Evolutionary conservation across 1,140 invertebrate species (phyloP).

Genomic region (Tetramorium parvispinum): DNA sequence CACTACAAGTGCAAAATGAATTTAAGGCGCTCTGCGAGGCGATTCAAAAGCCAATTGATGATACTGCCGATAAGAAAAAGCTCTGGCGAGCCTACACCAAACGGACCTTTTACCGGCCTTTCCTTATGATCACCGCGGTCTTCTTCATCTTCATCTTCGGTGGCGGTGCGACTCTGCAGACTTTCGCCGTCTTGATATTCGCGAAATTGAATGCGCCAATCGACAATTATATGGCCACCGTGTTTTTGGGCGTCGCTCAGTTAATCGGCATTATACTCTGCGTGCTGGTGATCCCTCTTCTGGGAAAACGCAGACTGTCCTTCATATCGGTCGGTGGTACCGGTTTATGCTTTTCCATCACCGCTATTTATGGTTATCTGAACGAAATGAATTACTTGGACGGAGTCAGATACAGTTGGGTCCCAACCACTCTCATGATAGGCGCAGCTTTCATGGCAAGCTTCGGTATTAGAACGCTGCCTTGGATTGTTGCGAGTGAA

Average conservation of each 20-base stretch:
- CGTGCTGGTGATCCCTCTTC: conserved; percentile 88
- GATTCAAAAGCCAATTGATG: conserved; percentile 74
- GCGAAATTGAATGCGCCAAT: conserved; percentile 89
- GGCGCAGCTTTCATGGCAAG: conserved; percentile 89
- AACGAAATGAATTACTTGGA: conserved; percentile 66
- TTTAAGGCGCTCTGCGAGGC: conserved; percentile 86
- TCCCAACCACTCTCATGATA: conserved; percentile 89
- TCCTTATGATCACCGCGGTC: conserved; percentile 87
- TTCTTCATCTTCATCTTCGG: conserved; percentile 91
- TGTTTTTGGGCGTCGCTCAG: conserved; percentile 89
- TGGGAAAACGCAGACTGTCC: conserved; percentile 89
- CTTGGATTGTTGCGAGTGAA: conserved; percentile 92
- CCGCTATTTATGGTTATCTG: conserved; percentile 86
- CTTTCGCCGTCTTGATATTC: conserved; percentile 91
- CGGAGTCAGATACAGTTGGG: conserved; percentile 87
- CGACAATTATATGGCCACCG: conserved; percentile 90
- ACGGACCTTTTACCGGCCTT: conserved; percentile 88
- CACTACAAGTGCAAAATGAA: conserved; percentile 86
- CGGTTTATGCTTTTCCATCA: conserved; percentile 87
- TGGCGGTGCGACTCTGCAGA: conserved; percentile 90
- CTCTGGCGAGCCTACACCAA: conserved; percentile 84
- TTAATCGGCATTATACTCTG: conserved; percentile 88
- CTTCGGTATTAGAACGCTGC: conserved; percentile 89
- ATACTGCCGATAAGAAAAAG: conserved; percentile 63
- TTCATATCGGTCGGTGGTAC: conserved; percentile 89